A percentile compares a stretch with the other conserved stretches of the same genome.
Evolutionary conservation across 2,888 invertebrate genomes (phyloP).

Genomic region (Sinotaia quadrata): DNA sequence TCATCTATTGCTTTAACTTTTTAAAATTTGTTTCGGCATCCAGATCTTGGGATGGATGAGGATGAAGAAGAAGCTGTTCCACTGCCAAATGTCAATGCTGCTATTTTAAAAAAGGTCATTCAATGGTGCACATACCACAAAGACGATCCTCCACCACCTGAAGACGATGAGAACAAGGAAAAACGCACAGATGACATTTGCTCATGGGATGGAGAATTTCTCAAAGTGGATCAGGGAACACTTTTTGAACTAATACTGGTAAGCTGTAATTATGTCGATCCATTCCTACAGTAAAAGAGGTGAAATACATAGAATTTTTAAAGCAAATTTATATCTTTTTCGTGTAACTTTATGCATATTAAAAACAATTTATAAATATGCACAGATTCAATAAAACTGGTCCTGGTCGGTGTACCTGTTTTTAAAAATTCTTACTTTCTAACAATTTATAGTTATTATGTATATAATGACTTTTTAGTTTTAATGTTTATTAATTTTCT

Average conservation of each 20-base stretch:
- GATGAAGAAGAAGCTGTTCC: slow-evolving; percentile 86
- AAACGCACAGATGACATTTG: slow-evolving; percentile 99
- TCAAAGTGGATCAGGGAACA: slow-evolving; percentile 87
- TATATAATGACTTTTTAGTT: no score
- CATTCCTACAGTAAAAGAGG: no score
- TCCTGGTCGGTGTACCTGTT: no score
- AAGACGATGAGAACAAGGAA: slow-evolving; percentile 97
- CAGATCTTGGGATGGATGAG: slow-evolving; percentile 76
- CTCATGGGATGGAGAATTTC: slow-evolving; percentile 98
- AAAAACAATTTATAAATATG: no score
- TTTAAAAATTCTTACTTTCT: no score
- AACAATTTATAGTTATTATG: no score
- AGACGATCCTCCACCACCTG: slow-evolving; percentile 88
- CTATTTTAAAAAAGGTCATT: slow-evolving; percentile 87
- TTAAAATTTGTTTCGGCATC: no score
- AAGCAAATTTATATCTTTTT: neutral
- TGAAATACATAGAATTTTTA: neutral
- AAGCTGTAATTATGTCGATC: no score
- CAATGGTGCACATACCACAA: slow-evolving; percentile 75
- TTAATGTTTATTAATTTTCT: no score
- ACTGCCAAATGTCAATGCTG: slow-evolving; percentile 96
- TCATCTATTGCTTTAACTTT: no score
- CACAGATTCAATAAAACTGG: no score
- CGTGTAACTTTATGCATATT: neutral
- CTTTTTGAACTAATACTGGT: slow-evolving; percentile 93